Evolutionary conservation across 2,113 vertebrate genomes (phyloP).

Genomic region (Chionomys nivalis): DNA sequence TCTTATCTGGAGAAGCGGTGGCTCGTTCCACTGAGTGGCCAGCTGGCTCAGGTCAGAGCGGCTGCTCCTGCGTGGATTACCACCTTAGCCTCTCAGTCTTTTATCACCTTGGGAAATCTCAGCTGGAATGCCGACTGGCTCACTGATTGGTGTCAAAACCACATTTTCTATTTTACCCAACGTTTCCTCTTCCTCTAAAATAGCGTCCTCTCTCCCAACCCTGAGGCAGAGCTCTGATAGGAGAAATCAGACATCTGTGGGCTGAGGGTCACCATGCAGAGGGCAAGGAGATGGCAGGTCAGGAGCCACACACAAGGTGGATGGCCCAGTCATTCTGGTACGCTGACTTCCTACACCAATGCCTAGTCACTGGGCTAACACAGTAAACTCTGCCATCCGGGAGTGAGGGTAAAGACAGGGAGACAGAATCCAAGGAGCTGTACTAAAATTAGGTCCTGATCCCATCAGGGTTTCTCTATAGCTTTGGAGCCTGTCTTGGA

Average conservation of each 20-base stretch:
- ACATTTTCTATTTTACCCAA: slow-evolving; percentile 52
- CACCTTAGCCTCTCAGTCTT: slow-evolving; percentile 2
- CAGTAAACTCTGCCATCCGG: background rate
- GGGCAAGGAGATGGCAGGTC: background rate
- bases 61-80: slow-evolving; percentile 32
- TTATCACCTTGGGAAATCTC: slow-evolving; percentile 62
- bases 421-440: background rate
- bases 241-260: background rate
- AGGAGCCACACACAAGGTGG: background rate
- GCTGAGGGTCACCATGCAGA: background rate
- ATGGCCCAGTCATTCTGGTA: background rate
- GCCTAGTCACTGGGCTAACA: background rate
- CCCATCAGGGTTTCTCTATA: too few relatives aligned
- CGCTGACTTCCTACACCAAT: background rate
- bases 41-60: slow-evolving; percentile 37
- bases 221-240: background rate
- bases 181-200: slow-evolving; percentile 53
- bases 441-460: background rate
- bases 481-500: too few relatives aligned
- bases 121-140: background rate
- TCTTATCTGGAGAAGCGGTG: slow-evolving; percentile 9
- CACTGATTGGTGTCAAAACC: slow-evolving; percentile 58
- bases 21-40: slow-evolving; percentile 27
- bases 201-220: background rate
- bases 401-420: background rate